Evolutionary conservation across 2,888 invertebrate genomes (phyloP).

Genomic region (Syritta pipiens): DNA sequence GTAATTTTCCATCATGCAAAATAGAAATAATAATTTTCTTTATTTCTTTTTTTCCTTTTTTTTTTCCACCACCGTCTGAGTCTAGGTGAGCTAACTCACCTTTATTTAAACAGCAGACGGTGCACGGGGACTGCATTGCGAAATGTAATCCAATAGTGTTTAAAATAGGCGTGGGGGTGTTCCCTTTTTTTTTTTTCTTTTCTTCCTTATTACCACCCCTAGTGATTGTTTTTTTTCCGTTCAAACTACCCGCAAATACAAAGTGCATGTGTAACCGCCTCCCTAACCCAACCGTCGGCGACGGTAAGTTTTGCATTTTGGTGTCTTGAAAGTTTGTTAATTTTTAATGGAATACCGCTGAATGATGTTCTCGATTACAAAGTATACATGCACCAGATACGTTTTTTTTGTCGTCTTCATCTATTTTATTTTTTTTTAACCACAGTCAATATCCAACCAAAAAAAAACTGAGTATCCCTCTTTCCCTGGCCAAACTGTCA

Average conservation of each 20-base stretch:
- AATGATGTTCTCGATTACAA: slow-evolving; percentile 59
- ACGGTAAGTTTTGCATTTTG: slow-evolving; percentile 11
- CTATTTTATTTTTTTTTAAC: slow-evolving; percentile 22
- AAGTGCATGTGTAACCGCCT: slow-evolving; percentile 16
- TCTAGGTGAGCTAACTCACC: slow-evolving; percentile 57
- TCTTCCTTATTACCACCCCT: slow-evolving; percentile 32
- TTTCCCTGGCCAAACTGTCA: slow-evolving; percentile 45
- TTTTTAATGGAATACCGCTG: slow-evolving; percentile 62
- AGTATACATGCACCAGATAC: slow-evolving; percentile 39
- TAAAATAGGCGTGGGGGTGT: slow-evolving; percentile 53
- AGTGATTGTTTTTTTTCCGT: slow-evolving; percentile 17
- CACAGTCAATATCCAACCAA: slow-evolving; percentile 50
- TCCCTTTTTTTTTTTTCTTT: slow-evolving; percentile 12
- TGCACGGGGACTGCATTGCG: slow-evolving; percentile 48
- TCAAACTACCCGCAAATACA: slow-evolving; percentile 14
- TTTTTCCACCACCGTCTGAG: slow-evolving; percentile 18
- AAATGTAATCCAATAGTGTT: slow-evolving; percentile 62
- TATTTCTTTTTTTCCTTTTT: slow-evolving; percentile 59
- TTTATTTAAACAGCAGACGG: slow-evolving; percentile 60
- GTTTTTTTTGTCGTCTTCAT: slow-evolving; percentile 6
- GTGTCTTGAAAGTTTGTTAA: slow-evolving; percentile 51
- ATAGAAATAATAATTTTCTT: slow-evolving; percentile 68
- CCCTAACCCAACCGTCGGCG: no score
- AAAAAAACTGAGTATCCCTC: slow-evolving; percentile 22
- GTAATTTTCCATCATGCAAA: slow-evolving; percentile 67